These are phyloP conservation scores for Agriopis leucophaearia DNA, from an alignment of 2,888 invertebrate genomes.

Conservation along the genomic window DNA sequence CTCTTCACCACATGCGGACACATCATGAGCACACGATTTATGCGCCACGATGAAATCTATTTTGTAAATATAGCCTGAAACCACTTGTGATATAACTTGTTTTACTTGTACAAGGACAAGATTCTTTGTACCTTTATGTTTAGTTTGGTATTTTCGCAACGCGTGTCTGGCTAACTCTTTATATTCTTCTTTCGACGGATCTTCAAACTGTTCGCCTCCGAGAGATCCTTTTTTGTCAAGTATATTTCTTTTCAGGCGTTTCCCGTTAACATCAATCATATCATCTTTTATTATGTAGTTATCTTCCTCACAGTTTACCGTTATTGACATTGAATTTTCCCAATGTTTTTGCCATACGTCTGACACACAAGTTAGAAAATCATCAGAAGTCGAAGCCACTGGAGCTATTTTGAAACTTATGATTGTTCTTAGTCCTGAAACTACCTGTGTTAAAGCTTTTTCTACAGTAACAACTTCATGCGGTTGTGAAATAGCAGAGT, in stretches of 20 bases:
- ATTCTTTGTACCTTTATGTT: slow-evolving; percentile 41
- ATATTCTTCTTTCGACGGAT: slow-evolving; percentile 52
- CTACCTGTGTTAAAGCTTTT: slow-evolving; percentile 52
- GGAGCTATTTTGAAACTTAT: slow-evolving; percentile 49
- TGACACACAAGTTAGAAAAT: slow-evolving; percentile 47
- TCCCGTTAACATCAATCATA: slow-evolving; percentile 25
- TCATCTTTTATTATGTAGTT: slow-evolving; percentile 32
- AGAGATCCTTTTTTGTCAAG: neutral
- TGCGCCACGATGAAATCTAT: slow-evolving; percentile 62
- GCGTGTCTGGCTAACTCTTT: slow-evolving; percentile 59
- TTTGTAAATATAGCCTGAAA: slow-evolving; percentile 59
- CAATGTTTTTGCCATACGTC: slow-evolving; percentile 49
- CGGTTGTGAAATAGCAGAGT: slow-evolving; percentile 19
- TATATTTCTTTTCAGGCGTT: slow-evolving; percentile 7
- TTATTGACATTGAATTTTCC: slow-evolving; percentile 46
- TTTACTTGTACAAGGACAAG: slow-evolving; percentile 59
- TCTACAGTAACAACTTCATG: slow-evolving; percentile 40
- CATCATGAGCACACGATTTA: slow-evolving; percentile 47
- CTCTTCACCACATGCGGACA: slow-evolving; percentile 44
- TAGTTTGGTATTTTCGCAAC: slow-evolving; percentile 53
- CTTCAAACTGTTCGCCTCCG: slow-evolving; percentile 42
- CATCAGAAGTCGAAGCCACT: slow-evolving; percentile 8
- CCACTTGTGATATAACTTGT: slow-evolving; percentile 55
- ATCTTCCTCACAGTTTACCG: slow-evolving; percentile 42
- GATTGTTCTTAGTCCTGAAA: slow-evolving; percentile 47